These are phyloP conservation scores for Tachysurus fulvidraco DNA, from an alignment of 2,113 vertebrate genomes.

Conservation along the genomic window DNA sequence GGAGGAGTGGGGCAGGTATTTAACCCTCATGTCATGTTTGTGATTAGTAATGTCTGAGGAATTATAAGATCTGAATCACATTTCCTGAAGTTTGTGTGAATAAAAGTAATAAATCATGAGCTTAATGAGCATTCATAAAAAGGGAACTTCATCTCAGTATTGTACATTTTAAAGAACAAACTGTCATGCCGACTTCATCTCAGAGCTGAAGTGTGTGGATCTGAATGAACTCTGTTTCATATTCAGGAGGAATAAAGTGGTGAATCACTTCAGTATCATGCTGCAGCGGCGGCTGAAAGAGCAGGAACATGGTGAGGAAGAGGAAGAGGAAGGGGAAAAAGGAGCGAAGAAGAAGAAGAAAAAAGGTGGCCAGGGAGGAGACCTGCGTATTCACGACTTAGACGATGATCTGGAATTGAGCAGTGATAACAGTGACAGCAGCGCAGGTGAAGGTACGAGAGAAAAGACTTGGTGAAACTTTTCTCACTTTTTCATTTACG, in stretches of 20 bases:
- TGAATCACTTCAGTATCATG: slow-evolving; percentile 97
- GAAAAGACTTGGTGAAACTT: neutral
- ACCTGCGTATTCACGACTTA: slow-evolving; percentile 85
- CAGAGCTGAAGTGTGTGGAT: too few species aligned
- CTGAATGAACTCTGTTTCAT: neutral
- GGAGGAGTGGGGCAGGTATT: slow-evolving; percentile 90
- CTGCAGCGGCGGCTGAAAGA: slow-evolving; percentile 87
- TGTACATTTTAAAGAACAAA: too few species aligned
- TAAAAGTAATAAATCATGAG: neutral
- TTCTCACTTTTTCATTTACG: neutral
- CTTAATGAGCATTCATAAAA: neutral
- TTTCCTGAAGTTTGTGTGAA: neutral
- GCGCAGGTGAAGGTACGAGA: slow-evolving; percentile 77
- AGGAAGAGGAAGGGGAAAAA: slow-evolving; percentile 77
- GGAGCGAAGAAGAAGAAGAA: slow-evolving; percentile 78
- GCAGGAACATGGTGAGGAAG: slow-evolving; percentile 79
- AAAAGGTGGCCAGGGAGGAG: slow-evolving; percentile 61
- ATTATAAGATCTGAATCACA: neutral
- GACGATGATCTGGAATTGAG: slow-evolving; percentile 91
- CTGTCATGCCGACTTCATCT: too few species aligned
- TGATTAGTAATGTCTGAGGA: neutral
- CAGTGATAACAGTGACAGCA: slow-evolving; percentile 83
- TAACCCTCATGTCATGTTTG: neutral
- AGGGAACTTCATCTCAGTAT: neutral
- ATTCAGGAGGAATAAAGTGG: slow-evolving; percentile 87